Percentiles rank a stretch among this genome's conserved stretches.
phyloP scores from a whole-genome alignment of 2,888 invertebrate species.

The Trissolcus japonicus region DNA sequence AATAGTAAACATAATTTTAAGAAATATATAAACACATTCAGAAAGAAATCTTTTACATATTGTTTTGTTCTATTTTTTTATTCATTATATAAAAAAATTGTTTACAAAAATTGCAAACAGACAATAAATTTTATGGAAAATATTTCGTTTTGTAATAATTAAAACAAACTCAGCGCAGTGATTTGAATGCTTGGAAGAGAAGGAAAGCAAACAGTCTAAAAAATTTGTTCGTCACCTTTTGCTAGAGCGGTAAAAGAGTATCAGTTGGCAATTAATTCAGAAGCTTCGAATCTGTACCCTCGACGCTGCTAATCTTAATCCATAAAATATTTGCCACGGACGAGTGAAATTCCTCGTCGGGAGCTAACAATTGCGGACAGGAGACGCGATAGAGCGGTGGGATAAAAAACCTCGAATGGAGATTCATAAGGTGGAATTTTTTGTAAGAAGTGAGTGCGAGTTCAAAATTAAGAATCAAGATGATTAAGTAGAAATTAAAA shows the following conservation, averaged over 20 bases:
- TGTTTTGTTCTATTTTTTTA: too few species aligned
- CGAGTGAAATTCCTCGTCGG: conserved; percentile 56
- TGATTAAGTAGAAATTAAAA: too few species aligned
- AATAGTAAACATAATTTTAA: too few species aligned
- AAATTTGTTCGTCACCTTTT: conserved; percentile 32
- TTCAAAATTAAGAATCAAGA: too few species aligned
- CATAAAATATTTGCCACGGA: conserved; percentile 62
- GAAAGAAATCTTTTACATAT: too few species aligned
- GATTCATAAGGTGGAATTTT: conserved; percentile 49
- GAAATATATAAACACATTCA: too few species aligned
- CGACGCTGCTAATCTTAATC: conserved; percentile 63
- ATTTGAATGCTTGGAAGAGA: too few species aligned
- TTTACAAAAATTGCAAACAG: too few species aligned
- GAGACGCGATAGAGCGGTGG: conserved; percentile 60
- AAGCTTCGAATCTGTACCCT: conserved; percentile 43
- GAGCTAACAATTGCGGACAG: conserved; percentile 47
- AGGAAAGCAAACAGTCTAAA: conserved; percentile 1
- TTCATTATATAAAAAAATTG: too few species aligned
- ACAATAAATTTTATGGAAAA: not conserved
- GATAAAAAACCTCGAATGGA: conserved; percentile 52
- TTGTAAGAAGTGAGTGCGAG: conserved; percentile 8
- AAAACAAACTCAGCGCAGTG: not conserved
- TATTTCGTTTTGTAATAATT: not conserved
- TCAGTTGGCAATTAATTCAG: conserved; percentile 43
- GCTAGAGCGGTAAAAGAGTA: conserved; percentile 17